Conservation (phyloP, 1,140 invertebrate species). For the Aphelenchoides avenae region DNA sequence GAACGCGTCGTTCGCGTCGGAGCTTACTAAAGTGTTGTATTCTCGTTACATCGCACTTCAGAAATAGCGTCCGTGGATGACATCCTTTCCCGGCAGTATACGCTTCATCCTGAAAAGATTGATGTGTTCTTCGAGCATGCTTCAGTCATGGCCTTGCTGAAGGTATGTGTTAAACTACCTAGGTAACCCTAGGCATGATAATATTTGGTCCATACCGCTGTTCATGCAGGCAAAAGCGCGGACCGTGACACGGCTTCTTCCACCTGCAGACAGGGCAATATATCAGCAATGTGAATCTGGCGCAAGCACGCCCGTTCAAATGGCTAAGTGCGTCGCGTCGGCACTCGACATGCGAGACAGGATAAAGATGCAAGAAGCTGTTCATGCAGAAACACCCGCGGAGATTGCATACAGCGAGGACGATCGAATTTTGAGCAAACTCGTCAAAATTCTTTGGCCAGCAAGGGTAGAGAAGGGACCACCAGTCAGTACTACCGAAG, state of each 20-base stretch:
- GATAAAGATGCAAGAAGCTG: neutral
- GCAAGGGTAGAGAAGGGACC: neutral
- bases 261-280: neutral
- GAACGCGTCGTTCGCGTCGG: too few species aligned
- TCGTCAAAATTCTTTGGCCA: neutral
- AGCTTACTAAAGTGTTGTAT: too few species aligned
- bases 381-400: too few species aligned
- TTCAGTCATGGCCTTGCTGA: constrained; percentile 3
- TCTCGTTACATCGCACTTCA: too few species aligned
- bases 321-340: constrained; percentile 17
- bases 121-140: constrained; percentile 13
- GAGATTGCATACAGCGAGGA: too few species aligned
- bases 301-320: neutral
- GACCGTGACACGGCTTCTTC: neutral
- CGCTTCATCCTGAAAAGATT: constrained; percentile 18
- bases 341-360: constrained; percentile 8
- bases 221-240: neutral
- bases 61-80: too few species aligned
- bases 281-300: constrained; percentile 10
- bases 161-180: too few species aligned
- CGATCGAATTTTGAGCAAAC: constrained; percentile 2
- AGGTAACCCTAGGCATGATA: too few species aligned
- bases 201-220: neutral
- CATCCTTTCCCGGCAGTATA: too few species aligned
- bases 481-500: neutral